Evolutionary conservation across 2,888 invertebrate genomes (phyloP), one percentile per base, ranked within the genome.

Genomic region (Holacanthella duospinosa): DNA sequence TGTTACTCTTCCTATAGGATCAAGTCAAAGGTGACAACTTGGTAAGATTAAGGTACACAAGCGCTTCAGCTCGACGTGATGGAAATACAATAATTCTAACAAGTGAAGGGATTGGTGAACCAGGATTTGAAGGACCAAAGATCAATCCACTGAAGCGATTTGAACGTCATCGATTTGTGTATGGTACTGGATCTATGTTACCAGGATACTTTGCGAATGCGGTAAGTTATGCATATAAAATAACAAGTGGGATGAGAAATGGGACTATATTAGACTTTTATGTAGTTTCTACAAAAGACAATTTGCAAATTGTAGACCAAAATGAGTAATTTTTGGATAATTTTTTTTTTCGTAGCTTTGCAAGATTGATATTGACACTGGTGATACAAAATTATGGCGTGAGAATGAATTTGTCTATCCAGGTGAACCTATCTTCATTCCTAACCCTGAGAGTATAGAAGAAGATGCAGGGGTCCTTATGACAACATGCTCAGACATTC

Each of bases 361-460:
- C 55, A 80, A 80, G 71, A 68, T 79, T 12, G 78, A 81, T 66
- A 68, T 77, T 9, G 67, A 74, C n/a, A 76, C 74, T 1, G 76
- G 76, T 27, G 71, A 74, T 1, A 68, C 73, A 12, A 71, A 66
- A 36, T 63, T 74, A 3, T 80, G 79, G 79, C 69, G 73, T 26
- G 63, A 70, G 28, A 66, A 64, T 28, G 61, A 66, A 2, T 54
- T 64, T 55, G 59, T 43, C 25, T 70, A 62, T 57, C 68, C 77
- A 0, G 75, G 77, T n/a, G 81, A 81, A 69, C 78, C 80, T 1
- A 73, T 79, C 29, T 81, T 81, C 68, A 75, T 81, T 2, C 74
- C 78, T 0, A 68, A 75, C 36, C 80, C 80, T 2, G 75, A 74
- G 19, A 76, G 75, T 1, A 69, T 57, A 0, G 74, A 73, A n/a